A percentile compares a stretch with the other conserved stretches of the same genome.
Conservation (phyloP, 1,140 invertebrate species). For the Conus betulinus region DNA sequence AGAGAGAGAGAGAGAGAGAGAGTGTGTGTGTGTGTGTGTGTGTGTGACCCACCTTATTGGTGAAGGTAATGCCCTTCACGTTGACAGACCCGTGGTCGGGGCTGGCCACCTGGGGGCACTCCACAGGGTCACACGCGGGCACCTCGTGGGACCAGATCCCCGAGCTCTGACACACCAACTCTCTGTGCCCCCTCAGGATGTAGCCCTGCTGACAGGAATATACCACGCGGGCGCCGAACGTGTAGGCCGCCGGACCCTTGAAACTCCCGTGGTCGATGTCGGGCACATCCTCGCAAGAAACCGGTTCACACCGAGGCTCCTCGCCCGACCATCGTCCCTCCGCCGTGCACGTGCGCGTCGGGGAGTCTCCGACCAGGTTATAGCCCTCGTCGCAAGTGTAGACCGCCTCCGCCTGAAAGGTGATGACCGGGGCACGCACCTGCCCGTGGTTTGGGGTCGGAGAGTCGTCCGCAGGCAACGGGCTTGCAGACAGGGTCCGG, state of each 20-base stretch:
- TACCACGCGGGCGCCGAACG: constrained; percentile 54
- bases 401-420: constrained; percentile 77
- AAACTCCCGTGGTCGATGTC: constrained; percentile 64
- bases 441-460: constrained; percentile 52
- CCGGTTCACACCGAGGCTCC: constrained; percentile 68
- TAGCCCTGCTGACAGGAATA: constrained; percentile 79
- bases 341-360: constrained; percentile 60
- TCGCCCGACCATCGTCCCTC: constrained; percentile 72
- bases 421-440: constrained; percentile 71
- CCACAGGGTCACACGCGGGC: constrained; percentile 55
- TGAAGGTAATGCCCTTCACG: background rate
- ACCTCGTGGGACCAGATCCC: constrained; percentile 67
- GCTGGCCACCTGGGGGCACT: constrained; percentile 75
- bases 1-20: too few species aligned
- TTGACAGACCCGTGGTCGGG: constrained; percentile 74
- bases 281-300: constrained; percentile 56
- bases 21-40: constrained; percentile 17
- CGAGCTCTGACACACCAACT: constrained; percentile 55
- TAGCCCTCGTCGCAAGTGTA: constrained; percentile 75
- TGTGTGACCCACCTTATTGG: constrained; percentile 31
- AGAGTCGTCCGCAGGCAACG: constrained; percentile 59
- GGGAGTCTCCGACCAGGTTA: constrained; percentile 29
- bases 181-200: constrained; percentile 41
- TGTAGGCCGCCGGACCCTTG: constrained; percentile 44
- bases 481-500: constrained; percentile 85